Percentiles rank a stretch among this genome's conserved stretches.
Evolutionary conservation across 1,140 invertebrate species (phyloP).

Genomic region (Lordiphosa collinella): DNA sequence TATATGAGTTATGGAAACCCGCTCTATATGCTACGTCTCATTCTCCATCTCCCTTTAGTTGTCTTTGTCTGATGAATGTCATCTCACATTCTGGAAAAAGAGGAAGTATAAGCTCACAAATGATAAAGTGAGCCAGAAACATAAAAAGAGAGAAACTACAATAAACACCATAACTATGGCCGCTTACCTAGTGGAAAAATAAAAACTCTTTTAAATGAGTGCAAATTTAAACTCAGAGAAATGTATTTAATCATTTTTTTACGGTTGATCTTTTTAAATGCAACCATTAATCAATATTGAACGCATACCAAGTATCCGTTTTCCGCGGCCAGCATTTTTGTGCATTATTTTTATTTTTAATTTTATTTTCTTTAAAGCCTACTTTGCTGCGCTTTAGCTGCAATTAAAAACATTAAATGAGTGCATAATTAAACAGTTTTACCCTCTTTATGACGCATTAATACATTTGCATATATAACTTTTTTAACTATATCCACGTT

Average conservation of each 20-base stretch:
- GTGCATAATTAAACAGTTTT: constrained; percentile 54
- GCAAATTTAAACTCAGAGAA: too few relatives aligned
- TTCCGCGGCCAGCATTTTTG: constrained; percentile 16
- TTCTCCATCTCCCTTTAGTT: too few relatives aligned
- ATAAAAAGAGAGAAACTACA: too few relatives aligned
- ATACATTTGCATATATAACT: constrained; percentile 33
- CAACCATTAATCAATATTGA: constrained; percentile 46
- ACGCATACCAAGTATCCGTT: constrained; percentile 31
- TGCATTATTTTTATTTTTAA: constrained; percentile 1
- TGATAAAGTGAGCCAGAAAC: too few relatives aligned
- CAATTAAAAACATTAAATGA: constrained; percentile 47
- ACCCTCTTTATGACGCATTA: constrained; percentile 42
- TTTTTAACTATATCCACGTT: constrained; percentile 26
- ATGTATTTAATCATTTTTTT: constrained; percentile 7
- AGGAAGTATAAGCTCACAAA: too few relatives aligned
- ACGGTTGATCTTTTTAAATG: constrained; percentile 9
- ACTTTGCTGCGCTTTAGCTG: constrained; percentile 40
- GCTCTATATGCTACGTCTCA: too few relatives aligned
- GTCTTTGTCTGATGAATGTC: too few relatives aligned
- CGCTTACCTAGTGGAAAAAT: too few relatives aligned
- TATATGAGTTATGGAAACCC: too few relatives aligned
- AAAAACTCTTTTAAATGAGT: too few relatives aligned
- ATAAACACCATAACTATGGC: too few relatives aligned
- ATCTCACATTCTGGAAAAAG: too few relatives aligned
- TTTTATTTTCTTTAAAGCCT: constrained; percentile 37